A percentile compares a stretch with the other conserved stretches of the same genome.
Conservation (phyloP, 1,140 invertebrate genomes). For the Calliopsis andreniformis region DNA sequence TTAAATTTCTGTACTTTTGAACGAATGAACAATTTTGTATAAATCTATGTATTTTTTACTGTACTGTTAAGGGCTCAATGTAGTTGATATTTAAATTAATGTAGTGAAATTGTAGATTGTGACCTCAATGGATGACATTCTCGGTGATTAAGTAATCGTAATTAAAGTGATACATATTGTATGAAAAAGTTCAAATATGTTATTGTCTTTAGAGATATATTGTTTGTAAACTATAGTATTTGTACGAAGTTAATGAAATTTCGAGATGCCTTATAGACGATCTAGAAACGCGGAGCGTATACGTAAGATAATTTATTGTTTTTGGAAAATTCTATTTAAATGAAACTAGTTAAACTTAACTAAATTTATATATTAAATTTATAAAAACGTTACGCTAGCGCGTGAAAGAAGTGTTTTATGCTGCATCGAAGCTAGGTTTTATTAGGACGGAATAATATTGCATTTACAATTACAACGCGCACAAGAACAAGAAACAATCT, state of each 20-base stretch:
- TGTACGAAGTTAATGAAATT: conserved; percentile 33
- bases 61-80: neutral
- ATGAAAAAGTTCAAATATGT: conserved; percentile 24
- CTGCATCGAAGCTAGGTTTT: neutral
- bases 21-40: neutral
- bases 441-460: neutral
- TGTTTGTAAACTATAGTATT: conserved; percentile 4
- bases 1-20: conserved; percentile 25
- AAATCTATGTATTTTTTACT: conserved; percentile 7
- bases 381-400: neutral
- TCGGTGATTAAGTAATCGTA: conserved; percentile 34
- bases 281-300: neutral
- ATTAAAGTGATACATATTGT: conserved; percentile 31
- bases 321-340: conserved; percentile 34
- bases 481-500: neutral
- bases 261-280: conserved; percentile 48
- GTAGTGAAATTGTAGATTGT: neutral
- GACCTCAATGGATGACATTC: conserved; percentile 29
- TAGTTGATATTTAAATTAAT: conserved; percentile 14
- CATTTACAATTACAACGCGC: neutral
- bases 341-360: conserved; percentile 7
- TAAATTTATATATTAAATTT: conserved; percentile 30
- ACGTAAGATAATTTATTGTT: conserved; percentile 50
- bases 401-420: neutral
- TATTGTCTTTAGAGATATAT: neutral